Evolutionary conservation across 2,797 vertebrate species (phyloP).

Genomic region (Catostomus latipinnis): DNA sequence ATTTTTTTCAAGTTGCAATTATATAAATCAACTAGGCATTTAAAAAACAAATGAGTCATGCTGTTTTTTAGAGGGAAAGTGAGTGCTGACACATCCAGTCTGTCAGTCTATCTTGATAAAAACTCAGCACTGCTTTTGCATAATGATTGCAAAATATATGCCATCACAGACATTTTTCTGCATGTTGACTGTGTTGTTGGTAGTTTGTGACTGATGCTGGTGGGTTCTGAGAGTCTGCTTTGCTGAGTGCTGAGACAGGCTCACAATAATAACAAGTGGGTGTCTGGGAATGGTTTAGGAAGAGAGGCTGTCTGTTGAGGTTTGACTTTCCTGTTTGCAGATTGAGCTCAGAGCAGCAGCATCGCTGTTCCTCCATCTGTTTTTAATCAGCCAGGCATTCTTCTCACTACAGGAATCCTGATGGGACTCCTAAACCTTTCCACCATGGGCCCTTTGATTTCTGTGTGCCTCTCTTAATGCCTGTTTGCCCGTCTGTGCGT

Average conservation of each 20-base stretch:
- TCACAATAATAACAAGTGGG: slow-evolving; percentile 86
- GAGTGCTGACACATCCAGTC: neutral
- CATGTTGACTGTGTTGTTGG: slow-evolving; percentile 9
- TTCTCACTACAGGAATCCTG: slow-evolving; percentile 80
- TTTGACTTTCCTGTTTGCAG: slow-evolving; percentile 91
- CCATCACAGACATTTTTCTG: neutral
- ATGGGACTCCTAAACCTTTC: slow-evolving; percentile 80
- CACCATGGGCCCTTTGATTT: slow-evolving; percentile 78
- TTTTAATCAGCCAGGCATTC: slow-evolving; percentile 88
- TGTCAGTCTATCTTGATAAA: neutral
- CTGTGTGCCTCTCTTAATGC: slow-evolving; percentile 66
- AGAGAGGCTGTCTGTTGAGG: slow-evolving; percentile 83
- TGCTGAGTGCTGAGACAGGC: slow-evolving; percentile 69
- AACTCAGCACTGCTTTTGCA: neutral
- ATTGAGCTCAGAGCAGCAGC: slow-evolving; percentile 84
- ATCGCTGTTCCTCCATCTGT: slow-evolving; percentile 88
- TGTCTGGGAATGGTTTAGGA: slow-evolving; percentile 89
- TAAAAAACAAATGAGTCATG: neutral
- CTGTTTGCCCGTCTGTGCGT: slow-evolving; percentile 55
- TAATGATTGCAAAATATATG: too few relatives aligned
- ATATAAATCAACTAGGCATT: too few relatives aligned
- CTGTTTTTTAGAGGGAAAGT: neutral
- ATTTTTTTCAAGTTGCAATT: neutral
- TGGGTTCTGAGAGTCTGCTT: slow-evolving; percentile 77
- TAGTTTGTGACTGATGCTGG: slow-evolving; percentile 48